Evolutionary conservation across 2,113 vertebrate species (phyloP), one percentile per base, ranked within the genome.

Genomic region (Dissostichus mawsoni): DNA sequence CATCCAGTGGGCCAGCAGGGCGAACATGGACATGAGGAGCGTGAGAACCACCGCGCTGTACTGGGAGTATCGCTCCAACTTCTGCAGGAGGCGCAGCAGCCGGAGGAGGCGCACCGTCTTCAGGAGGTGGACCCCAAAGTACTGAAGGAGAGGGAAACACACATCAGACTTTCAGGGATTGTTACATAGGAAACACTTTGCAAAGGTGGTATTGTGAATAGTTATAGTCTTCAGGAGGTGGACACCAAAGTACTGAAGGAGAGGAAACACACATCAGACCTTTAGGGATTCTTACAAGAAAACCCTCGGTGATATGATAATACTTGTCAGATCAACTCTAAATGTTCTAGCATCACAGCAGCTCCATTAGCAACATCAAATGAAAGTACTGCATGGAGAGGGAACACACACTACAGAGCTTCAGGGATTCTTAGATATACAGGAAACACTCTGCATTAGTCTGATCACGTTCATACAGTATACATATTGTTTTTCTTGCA

Each of bases 21-120:
- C 95, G 48, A 96, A 96, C 95, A 95, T 96, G 79, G 95, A 96
- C 96, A 96, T 96, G 48, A 96, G 95, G 83, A 96, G 92, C 0
- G 96, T 96, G 36, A 96, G 94, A 20, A 96, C 96, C 84, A 96
- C 96, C 0, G 96, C 94, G 48, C 96, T 96, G 93, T 96, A 96
- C 86, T 96, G 95, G 0, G 96, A 96, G 87, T 96, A 96, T 0
- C 96, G 95, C 86, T 96, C 96, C 86, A 96, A 85, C 87, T 96
- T 96, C 91, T 96, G 96, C 11, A 96, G 95, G 66, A 96, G 91
- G 25, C 96, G 85, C 57, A 96, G 93, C 8, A 96, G 76, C 25
- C 96, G 89, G 0, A 96, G 90, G 80, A 96, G 85, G 7, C 96
- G 92, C 1, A 96, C 96, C 0, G 96, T 96, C 91, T 96, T 96